A percentile compares a stretch with the other conserved stretches of the same genome.
Evolutionary conservation across 1,140 invertebrate species (phyloP).

Genomic region (Aphelinus certus): DNA sequence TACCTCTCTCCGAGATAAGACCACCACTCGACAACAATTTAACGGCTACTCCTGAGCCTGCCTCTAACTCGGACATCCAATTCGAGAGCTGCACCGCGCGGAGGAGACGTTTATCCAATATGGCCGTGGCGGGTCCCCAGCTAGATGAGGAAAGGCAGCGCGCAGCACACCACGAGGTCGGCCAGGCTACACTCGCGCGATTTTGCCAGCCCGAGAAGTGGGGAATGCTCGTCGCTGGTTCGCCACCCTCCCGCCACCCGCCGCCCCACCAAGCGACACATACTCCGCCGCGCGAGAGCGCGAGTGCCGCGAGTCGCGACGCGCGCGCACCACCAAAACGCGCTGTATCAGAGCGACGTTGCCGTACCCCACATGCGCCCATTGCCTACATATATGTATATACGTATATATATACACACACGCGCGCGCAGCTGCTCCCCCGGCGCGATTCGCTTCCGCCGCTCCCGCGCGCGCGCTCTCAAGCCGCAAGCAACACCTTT

Average conservation of each 20-base stretch:
- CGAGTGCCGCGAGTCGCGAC: no score
- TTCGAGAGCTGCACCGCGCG: conserved; percentile 47
- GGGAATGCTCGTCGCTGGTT: conserved; percentile 23
- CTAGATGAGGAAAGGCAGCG: conserved; percentile 36
- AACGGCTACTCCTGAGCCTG: conserved; percentile 66
- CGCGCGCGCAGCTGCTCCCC: neutral
- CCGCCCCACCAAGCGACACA: neutral
- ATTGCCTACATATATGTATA: no score
- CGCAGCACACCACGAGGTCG: conserved; percentile 64
- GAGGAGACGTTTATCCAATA: conserved; percentile 55
- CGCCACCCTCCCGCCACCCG: neutral
- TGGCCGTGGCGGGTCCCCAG: conserved; percentile 56
- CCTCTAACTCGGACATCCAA: conserved; percentile 65
- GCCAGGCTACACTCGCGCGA: conserved; percentile 42
- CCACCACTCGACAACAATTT: conserved; percentile 41
- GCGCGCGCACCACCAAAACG: no score
- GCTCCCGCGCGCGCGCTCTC: neutral
- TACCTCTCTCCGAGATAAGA: conserved; percentile 18
- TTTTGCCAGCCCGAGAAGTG: conserved; percentile 20
- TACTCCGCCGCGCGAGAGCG: no score
- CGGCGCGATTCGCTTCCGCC: neutral
- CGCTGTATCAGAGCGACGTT: no score
- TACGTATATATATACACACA: no score
- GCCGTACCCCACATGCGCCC: no score
- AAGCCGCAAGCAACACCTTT: neutral